phyloP scores from a whole-genome alignment of 1,140 invertebrate species.

The Brachionus koreanus region DNA sequence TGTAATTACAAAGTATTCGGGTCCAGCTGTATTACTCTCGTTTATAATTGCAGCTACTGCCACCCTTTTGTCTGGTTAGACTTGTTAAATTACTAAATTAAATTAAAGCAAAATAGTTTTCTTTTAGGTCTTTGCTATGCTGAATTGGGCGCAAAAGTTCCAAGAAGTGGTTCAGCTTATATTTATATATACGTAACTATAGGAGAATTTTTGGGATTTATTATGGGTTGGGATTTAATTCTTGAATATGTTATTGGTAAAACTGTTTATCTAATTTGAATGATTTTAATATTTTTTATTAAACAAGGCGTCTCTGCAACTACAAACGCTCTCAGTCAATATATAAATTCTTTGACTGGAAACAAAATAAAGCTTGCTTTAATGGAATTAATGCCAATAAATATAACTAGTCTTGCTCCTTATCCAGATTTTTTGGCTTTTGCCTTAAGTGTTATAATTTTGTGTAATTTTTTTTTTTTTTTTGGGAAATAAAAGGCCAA shows the following conservation, averaged over 20 bases:
- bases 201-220: slow-evolving; percentile 87
- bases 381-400: slow-evolving; percentile 54
- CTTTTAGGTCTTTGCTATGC: slow-evolving; percentile 78
- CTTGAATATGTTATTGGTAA: slow-evolving; percentile 79
- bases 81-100: not conserved
- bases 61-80: slow-evolving; percentile 66
- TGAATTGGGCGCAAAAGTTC: slow-evolving; percentile 82
- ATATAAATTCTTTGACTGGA: slow-evolving; percentile 49
- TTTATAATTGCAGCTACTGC: slow-evolving; percentile 80
- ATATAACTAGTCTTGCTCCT: slow-evolving; percentile 62
- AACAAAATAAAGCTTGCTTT: slow-evolving; percentile 52
- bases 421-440: slow-evolving; percentile 78
- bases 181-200: slow-evolving; percentile 60
- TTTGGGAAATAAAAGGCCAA: not conserved
- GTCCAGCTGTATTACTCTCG: slow-evolving; percentile 79
- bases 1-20: slow-evolving; percentile 69
- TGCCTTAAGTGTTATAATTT: slow-evolving; percentile 48
- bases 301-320: slow-evolving; percentile 7
- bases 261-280: not conserved
- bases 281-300: not conserved
- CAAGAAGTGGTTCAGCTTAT: slow-evolving; percentile 81
- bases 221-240: slow-evolving; percentile 85
- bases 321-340: slow-evolving; percentile 15
- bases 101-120: not conserved
- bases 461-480: not conserved